Percentiles rank a stretch among this genome's conserved stretches.
Conservation (phyloP, 2,113 vertebrate species). For the Prunella himalayana region DNA sequence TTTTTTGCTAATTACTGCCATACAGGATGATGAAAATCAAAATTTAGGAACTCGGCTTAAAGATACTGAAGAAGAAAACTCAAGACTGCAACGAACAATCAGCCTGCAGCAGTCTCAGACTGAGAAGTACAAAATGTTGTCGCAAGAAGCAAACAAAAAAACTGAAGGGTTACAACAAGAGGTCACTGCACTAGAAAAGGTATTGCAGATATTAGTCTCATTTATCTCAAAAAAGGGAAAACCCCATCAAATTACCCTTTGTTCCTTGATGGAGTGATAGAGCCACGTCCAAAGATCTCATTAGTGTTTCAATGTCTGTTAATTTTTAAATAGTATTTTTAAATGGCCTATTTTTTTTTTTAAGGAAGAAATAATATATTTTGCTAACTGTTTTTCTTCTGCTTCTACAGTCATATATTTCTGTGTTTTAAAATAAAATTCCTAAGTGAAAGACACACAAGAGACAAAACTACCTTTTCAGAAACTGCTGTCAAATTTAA, state of each 20-base stretch:
- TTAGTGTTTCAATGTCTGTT: neutral
- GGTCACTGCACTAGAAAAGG: slow-evolving; percentile 80
- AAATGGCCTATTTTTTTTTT: neutral
- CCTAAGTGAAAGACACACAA: neutral
- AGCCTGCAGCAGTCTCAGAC: slow-evolving; percentile 80
- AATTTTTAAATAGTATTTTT: neutral
- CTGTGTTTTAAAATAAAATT: neutral
- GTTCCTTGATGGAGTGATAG: neutral
- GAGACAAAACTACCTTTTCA: neutral
- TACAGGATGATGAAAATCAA: slow-evolving; percentile 85
- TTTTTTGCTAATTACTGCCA: neutral
- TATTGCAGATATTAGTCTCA: slow-evolving; percentile 33
- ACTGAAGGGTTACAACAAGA: slow-evolving; percentile 81
- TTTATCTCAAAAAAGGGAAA: neutral
- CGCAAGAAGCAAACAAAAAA: slow-evolving; percentile 80
- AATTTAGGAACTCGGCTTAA: slow-evolving; percentile 78
- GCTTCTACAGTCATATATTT: neutral
- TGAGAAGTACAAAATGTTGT: slow-evolving; percentile 85
- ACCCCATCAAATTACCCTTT: neutral
- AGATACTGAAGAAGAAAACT: slow-evolving; percentile 79
- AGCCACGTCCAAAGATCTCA: accelerated
- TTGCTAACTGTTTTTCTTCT: neutral
- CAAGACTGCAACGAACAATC: slow-evolving; percentile 76
- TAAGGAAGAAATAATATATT: neutral
- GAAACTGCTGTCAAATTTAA: neutral